Evolutionary conservation across 2,888 invertebrate species (phyloP), one percentile per base, ranked within the genome.

Genomic region (Ligdia adustata): DNA sequence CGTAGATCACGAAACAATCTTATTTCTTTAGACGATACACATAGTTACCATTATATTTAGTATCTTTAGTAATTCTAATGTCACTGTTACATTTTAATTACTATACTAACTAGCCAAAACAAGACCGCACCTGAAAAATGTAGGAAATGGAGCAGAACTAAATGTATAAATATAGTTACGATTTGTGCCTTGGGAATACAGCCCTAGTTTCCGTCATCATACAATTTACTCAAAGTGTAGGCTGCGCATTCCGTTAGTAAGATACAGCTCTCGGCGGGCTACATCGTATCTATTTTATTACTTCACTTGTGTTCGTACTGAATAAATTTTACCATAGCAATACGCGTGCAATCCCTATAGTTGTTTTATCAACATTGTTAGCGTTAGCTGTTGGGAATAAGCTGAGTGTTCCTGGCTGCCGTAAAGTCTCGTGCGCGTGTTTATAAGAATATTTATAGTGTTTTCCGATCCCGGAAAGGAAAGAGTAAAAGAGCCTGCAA

Each of bases 261-360:
- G 58, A 54, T 64, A 70, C 51, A 43, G 49, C 57, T 57, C 72
- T 62, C 63, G 3, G n/a, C 58, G 52, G 66, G 52, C n/a, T 26
- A 33, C 27, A 41, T 43, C 40, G 52, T 46, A 51, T 55, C 50
- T 49, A 51, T 46, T 51, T 51, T 51, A 51, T 51, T 51, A 31
- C 49, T 49, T 49, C 43, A 43, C 50, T 50, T 46, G 51, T 38
- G 35, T 48, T 41, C 41, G 32, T 37, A 38, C 42, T 42, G 42
- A 48, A 48, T 48, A 48, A 42, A 48, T 48, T 48, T 48, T 12
- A 48, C 42, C 13, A 48, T 42, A 32, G 38, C 42, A 48, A 42
- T 37, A 41, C 47, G 42, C 27, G 37, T 18, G 41, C 37, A 38
- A 42, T 38, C 41, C 38, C 37, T 38, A 37, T 42, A 42, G 32